Evolutionary conservation across 2,113 vertebrate species (phyloP).

Genomic region (Amblyornis subalaris): DNA sequence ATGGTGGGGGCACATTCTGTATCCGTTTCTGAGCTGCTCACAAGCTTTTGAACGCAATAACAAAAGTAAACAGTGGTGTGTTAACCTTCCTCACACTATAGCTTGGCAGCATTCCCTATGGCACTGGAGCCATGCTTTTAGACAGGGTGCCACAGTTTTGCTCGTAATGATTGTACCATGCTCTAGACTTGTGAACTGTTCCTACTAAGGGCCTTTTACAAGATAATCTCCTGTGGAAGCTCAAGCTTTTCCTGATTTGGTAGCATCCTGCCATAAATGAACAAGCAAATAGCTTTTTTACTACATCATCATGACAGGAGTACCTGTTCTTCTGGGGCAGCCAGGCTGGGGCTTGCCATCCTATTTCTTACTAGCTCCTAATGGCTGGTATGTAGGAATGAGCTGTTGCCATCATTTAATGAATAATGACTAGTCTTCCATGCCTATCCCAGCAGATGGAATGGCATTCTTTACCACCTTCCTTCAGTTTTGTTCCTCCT

Average conservation of each 20-base stretch:
- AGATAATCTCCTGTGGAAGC: not conserved
- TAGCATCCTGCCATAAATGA: not conserved
- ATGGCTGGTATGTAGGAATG: not conserved
- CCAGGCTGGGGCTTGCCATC: not conserved
- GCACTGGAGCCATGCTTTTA: accelerated
- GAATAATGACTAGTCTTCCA: not conserved
- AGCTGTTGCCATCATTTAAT: not conserved
- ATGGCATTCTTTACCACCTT: not conserved
- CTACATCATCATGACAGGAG: not conserved
- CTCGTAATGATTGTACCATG: not conserved
- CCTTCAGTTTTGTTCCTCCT: not conserved
- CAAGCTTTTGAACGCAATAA: not conserved
- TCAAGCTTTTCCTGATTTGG: not conserved
- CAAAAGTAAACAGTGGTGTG: not conserved
- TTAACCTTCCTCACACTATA: not conserved
- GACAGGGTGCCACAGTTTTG: not conserved
- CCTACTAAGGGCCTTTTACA: accelerated
- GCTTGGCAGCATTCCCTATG: not conserved
- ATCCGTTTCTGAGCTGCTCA: accelerated
- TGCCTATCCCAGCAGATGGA: not conserved
- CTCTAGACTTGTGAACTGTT: not conserved
- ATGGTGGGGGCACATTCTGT: not conserved
- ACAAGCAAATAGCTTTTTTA: not conserved
- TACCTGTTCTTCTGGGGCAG: not conserved
- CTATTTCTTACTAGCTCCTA: not conserved